phyloP scores from a whole-genome alignment of 2,797 vertebrate species.

The Pseudochaenichthys georgianus region DNA sequence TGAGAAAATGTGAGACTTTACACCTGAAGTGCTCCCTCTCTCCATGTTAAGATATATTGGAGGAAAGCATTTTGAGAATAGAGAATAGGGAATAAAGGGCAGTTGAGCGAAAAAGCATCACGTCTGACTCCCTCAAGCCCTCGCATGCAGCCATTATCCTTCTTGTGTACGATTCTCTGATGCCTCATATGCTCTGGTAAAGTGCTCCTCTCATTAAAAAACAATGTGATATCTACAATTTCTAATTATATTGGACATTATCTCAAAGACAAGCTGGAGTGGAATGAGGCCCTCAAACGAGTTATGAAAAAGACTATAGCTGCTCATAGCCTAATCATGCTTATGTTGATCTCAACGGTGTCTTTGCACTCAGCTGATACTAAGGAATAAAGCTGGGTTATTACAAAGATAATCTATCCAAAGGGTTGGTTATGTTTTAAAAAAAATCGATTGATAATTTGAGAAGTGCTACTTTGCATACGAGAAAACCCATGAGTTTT shows the following conservation, averaged over 20 bases:
- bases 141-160: slow-evolving; percentile 72
- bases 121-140: slow-evolving; percentile 72
- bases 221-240: slow-evolving; percentile 89
- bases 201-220: slow-evolving; percentile 87
- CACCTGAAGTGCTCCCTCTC: slow-evolving; percentile 65
- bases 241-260: slow-evolving; percentile 95
- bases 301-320: slow-evolving; percentile 89
- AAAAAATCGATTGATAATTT: slow-evolving; percentile 74
- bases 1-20: slow-evolving; percentile 49
- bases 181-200: slow-evolving; percentile 78
- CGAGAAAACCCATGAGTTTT: slow-evolving; percentile 67
- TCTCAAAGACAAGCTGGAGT: slow-evolving; percentile 87
- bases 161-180: slow-evolving; percentile 78
- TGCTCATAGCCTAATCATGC: slow-evolving; percentile 85
- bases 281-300: slow-evolving; percentile 84
- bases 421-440: slow-evolving; percentile 74
- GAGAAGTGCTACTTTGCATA: slow-evolving; percentile 68
- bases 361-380: slow-evolving; percentile 86
- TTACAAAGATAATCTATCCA: slow-evolving; percentile 85
- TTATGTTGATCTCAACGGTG: slow-evolving; percentile 87
- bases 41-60: slow-evolving; percentile 69
- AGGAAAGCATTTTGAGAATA: slow-evolving; percentile 65
- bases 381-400: slow-evolving; percentile 82
- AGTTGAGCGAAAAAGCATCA: slow-evolving; percentile 73
- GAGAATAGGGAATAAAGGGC: slow-evolving; percentile 72